Evolutionary conservation across 2,113 vertebrate genomes (phyloP), one percentile per base, ranked within the genome.

Genomic region (Aspidoscelis tigris): DNA sequence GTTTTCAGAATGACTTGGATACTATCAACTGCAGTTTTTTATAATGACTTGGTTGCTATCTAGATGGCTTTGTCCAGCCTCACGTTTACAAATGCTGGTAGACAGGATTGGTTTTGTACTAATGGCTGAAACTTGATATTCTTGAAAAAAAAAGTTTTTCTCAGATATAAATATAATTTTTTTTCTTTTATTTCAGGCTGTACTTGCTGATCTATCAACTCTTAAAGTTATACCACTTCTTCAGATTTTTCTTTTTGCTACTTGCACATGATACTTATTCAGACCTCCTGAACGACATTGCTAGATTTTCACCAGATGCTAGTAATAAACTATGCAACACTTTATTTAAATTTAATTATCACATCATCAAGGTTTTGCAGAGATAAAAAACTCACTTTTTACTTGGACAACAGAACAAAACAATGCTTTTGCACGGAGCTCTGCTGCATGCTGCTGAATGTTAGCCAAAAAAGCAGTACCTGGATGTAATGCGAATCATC

Each of bases 181-280:
- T 81, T 87, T 91, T 88, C 21, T 78, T 78, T 78, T 61, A 24
- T 95, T 93, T 71, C 96, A 99, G 99, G 99, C 99, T 80, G 98
- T 99, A 90, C 98, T 99, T 88, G 99, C 99, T 84, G 99, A 99
- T 90, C 98, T 99, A 91, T 99, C 98, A 22, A 99, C 99, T 68
- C 95, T 99, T 90, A 99, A 99, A 96, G 99, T 99, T 89, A 98
- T 99, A 96, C 99, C 99, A 77, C 98, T 99, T 94, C 97, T 99
- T 94, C 99, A 99, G 88, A 98, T 99, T 95, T 99, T 99, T 93
- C 94, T 99, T 39, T 99, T 99, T 88, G 98, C 98, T 84, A 97
- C 97, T 74, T 92, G 97, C 87, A 96, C 97, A 91, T 99, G 96
- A 98, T 94, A 88, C 88, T 33, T 72, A 76, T 86, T 79, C 87